A percentile compares a stretch with the other conserved stretches of the same genome.
Conservation (phyloP, 2,113 vertebrate genomes). For the Epinephelus fuscoguttatus region DNA sequence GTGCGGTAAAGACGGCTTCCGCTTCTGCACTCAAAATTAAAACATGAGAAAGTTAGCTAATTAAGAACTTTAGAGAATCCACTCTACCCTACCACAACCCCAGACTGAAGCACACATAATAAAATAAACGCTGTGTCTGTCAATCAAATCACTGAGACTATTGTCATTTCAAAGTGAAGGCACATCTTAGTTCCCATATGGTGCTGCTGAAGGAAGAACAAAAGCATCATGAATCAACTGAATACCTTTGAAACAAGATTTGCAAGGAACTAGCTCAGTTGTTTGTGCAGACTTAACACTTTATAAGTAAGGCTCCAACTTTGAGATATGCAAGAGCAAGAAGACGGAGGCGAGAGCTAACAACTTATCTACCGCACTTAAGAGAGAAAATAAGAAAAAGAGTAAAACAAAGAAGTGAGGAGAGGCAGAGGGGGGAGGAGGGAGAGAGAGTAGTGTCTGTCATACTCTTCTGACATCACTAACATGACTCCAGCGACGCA, state of each 20-base stretch:
- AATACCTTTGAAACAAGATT: conserved; percentile 78
- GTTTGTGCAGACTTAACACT: conserved; percentile 68
- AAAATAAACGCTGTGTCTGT: conserved; percentile 64
- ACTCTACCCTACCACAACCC: conserved; percentile 42
- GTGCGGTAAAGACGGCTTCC: neutral
- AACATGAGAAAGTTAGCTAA: conserved; percentile 67
- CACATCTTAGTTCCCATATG: conserved; percentile 76
- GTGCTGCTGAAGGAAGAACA: conserved; percentile 69
- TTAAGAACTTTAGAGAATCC: conserved; percentile 71
- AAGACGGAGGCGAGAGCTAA: conserved; percentile 46
- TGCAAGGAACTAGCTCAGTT: conserved; percentile 61
- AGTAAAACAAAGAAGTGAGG: conserved; percentile 10
- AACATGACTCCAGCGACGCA: conserved; percentile 2
- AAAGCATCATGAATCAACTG: conserved; percentile 68
- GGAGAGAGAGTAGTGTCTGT: conserved; percentile 10
- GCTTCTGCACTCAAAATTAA: conserved; percentile 44
- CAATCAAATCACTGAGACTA: conserved; percentile 75
- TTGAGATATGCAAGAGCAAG: conserved; percentile 56
- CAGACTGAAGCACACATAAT: conserved; percentile 58
- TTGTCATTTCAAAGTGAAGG: conserved; percentile 66
- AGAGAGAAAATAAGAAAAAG: conserved; percentile 44
- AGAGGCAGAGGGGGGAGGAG: neutral
- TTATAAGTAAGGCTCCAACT: conserved; percentile 62
- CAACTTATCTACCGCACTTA: conserved; percentile 56
- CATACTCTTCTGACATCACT: conserved; percentile 43